Evolutionary conservation across 2,888 invertebrate species (phyloP), one percentile per base, ranked within the genome.

Genomic region (Eulithis prunata): DNA sequence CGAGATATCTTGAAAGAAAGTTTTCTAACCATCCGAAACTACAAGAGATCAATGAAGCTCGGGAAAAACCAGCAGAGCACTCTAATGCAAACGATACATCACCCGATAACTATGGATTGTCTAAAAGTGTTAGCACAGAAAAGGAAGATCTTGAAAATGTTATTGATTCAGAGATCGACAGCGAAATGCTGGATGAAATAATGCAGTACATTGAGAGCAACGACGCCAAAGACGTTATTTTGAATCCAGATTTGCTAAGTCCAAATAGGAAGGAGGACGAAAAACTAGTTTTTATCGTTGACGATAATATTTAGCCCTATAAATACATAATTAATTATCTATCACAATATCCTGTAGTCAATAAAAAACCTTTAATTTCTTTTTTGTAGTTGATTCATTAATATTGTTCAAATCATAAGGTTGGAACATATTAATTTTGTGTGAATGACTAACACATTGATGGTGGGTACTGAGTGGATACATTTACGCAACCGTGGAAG

Each of bases 171-270:
- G 66, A 78, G 49, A 78, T 75, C 45, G 79, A 85, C 62, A 81
- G 77, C 55, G 83, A 87, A 65, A 89, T 93, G 88, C 78, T 91
- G 0, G 83, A 88, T n/a, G 92, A 91, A 79, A 91, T 93, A 77
- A 81, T 90, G 80, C 82, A 90, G 63, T 88, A 87, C 64, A 89
- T 91, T 32, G 84, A 84, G 67, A 81, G 72, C n/a, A 81, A 75
- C 13, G 85, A 86, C 45, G 72, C 62, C 53, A 74, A 70, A 21
- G 75, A 73, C 46, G 71, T 78, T 2, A 62, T 72, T 32, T 74
- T 90, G 55, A 79, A 89, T 65, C 81, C 89, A 0, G 80, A 79
- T 8, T 66, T 79, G 45, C 76, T 91, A 11, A 77, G 82, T 21
- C 90, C 92, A 0, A 91, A 91, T 62, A 85, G 89, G 69, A 79